A percentile compares a stretch with the other conserved stretches of the same genome.
phyloP scores from a whole-genome alignment of 2,797 vertebrate species.

The Poecilia wingei region DNA sequence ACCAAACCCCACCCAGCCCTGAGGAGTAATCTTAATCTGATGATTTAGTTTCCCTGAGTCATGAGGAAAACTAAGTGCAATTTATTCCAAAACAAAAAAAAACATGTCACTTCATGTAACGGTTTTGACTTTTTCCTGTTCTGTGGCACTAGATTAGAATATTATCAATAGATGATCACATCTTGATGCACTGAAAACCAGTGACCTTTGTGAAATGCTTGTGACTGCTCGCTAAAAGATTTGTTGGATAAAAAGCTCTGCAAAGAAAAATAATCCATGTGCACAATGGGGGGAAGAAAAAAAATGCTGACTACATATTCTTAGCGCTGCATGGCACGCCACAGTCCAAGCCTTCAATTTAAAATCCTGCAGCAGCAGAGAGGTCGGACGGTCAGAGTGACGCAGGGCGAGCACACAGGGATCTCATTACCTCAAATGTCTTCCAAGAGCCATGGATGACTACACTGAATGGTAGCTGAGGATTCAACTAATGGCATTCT shows the following conservation, averaged over 20 bases:
- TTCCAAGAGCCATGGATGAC: conserved; percentile 57
- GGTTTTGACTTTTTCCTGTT: background rate
- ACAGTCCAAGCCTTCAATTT: conserved; percentile 69
- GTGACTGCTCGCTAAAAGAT: conserved; percentile 1
- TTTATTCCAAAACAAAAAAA: background rate
- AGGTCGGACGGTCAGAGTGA: conserved; percentile 72
- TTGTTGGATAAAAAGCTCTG: conserved; percentile 9
- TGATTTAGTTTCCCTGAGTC: background rate
- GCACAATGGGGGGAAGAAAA: conserved; percentile 10
- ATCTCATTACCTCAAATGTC: conserved; percentile 75
- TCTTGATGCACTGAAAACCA: background rate
- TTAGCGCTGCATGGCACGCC: conserved; percentile 48
- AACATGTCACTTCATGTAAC: background rate
- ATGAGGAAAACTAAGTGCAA: background rate
- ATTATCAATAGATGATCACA: background rate
- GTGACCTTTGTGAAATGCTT: background rate
- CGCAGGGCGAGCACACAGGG: conserved; percentile 60
- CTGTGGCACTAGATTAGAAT: background rate
- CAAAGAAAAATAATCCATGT: conserved; percentile 19
- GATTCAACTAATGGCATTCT: conserved; percentile 62
- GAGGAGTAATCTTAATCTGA: background rate
- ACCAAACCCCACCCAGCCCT: background rate
- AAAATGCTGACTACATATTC: conserved; percentile 51
- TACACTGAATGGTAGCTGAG: conserved; percentile 49
- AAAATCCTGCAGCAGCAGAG: conserved; percentile 61